Base-by-base conservation (phyloP, 2,113 vertebrate genomes). In the Arvicanthis niloticus region DNA sequence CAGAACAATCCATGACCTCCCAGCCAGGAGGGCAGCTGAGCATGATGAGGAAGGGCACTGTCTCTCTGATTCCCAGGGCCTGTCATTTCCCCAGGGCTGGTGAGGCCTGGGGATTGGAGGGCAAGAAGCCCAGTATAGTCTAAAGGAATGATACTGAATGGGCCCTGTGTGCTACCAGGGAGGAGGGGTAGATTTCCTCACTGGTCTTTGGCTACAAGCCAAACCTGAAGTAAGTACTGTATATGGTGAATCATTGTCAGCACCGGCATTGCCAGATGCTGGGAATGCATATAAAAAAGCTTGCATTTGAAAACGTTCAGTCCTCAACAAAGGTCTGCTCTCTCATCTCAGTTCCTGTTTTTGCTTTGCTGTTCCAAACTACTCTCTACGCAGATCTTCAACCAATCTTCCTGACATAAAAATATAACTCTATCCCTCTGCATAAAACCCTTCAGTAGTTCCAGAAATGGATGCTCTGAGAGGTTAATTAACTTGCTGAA, bases 61-160 rank as follows among this genome's bases (percentile, higher is more conserved):
- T 97, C 92, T 96, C 85, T 91, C 88, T 93, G 77, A 97, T 97
- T 98, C 97, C 97, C 95, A 98, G 92, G 96, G 88, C 26, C 96
- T 97, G 97, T 95, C 97, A 95, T 91, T 95, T 97, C 97, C 96
- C 95, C 85, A 85, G 93, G 85, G 86, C 93, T 31, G 2, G 65
- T 3, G 26, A 68, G 77, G 88, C 56, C 31, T 7, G 2, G 76
- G 62, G 95, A 97, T 96, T 96, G 93, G 97, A 97, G 96, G 97
- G 96, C 92, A 96, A 89, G 86, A 65, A 96, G 95, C 97, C 97
- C 92, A 96, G 95, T 62, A 11, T 40, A 8, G 3, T 91, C 91
- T 91, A 97, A 97, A 96, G 81, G 77, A 96, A 82, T 34, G 91
- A n/a, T 88, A 58, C 86, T 97, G 96, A 98, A 98, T 97, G 97